Base-by-base conservation (phyloP, 2,797 vertebrate species). In the Notoglanidium macrostoma region DNA sequence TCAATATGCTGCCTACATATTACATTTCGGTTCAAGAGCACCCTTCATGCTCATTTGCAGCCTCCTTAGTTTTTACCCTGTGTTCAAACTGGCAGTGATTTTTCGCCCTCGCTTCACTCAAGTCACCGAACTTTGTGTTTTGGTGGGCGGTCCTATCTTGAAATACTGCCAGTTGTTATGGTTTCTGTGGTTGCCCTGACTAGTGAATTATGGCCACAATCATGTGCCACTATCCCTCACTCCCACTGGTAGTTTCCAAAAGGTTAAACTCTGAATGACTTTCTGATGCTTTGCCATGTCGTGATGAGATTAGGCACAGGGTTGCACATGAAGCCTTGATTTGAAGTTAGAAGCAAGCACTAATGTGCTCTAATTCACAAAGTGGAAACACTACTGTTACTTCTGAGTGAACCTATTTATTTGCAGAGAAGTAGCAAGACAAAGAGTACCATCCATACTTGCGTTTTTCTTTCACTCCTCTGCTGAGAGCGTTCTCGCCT, bases 391-490 rank as follows among this genome's bases (percentile, higher is more conserved):
- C 54, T 54, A 72, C 21, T 44, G 29, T 10, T 15, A 5, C 17
- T 65, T 32, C 5, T 14, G 23, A 80, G 21, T 80, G 7, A 59
- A 44, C 5, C 12, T 26, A 8, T 12, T 15, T 80, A 44, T 44
- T 26, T 61, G 19, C 35, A 17, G 11, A 63, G 3, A 63, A 46
- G 12, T n/a, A 63, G 35, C 57, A 81, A 81, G 57, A 81, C 44
- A 80, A 80, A 61, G 55, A 63, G 11, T 49, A 67, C 17, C 11
- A 79, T 44, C 80, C 92, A 74, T 93, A 96, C 96, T 85, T 95
- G 90, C 88, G 92, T 91, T 91, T 94, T 35, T 95, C 95, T 23
- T 89, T 92, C 87, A 63, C 88, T 70, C 91, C 29, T 86, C 86
- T 92, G 73, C 54, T 68, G 29, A 83, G 87, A 90, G 32, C 40